Conservation (phyloP, 2,113 vertebrate genomes). For the Serinus canaria region DNA sequence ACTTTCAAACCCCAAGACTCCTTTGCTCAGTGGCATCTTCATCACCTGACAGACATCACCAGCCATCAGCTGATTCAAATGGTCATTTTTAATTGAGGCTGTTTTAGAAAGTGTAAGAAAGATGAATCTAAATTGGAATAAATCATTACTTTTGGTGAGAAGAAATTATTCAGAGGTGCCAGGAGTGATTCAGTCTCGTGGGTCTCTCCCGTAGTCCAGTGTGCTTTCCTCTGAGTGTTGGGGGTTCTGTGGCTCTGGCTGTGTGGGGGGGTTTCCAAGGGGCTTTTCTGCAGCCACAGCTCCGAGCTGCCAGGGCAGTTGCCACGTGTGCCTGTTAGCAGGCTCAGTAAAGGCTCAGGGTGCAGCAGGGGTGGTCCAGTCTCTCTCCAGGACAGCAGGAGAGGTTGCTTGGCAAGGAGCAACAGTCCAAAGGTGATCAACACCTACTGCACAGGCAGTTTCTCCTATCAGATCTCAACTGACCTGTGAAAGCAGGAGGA, state of each 20-base stretch:
- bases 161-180: not conserved
- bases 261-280: not conserved
- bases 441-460: not conserved
- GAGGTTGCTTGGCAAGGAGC: not conserved
- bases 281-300: not conserved
- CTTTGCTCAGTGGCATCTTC: not conserved
- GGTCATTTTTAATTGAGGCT: not conserved
- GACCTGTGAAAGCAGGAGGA: not conserved
- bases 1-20: not conserved
- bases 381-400: not conserved
- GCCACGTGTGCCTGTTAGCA: not conserved
- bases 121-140: too few species aligned
- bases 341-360: not conserved
- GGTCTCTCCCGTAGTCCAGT: not conserved
- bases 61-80: not conserved
- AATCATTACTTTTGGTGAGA: not conserved
- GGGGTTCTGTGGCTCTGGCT: not conserved
- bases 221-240: not conserved
- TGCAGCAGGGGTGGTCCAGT: not conserved
- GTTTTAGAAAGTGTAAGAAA: not conserved
- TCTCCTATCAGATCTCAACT: not conserved
- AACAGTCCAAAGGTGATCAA: not conserved
- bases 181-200: not conserved
- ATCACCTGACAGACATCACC: not conserved
- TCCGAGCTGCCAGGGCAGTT: not conserved